Evolutionary conservation across 1,140 invertebrate genomes (phyloP).

Genomic region (Achatina immaculata): DNA sequence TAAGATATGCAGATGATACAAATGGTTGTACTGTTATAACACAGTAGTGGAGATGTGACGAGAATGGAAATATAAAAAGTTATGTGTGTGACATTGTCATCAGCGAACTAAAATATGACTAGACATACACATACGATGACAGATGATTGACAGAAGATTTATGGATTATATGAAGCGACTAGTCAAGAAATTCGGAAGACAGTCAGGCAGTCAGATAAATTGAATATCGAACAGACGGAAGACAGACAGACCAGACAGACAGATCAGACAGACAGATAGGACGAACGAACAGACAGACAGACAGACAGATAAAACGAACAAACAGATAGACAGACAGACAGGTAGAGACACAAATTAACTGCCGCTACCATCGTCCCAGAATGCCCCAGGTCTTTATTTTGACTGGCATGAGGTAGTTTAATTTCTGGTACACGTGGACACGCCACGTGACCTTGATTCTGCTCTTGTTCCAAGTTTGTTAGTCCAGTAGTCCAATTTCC

Average conservation of each 20-base stretch:
- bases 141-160: neutral
- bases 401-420: neutral
- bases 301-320: neutral
- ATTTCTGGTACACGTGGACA: neutral
- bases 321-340: neutral
- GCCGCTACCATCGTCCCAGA: neutral
- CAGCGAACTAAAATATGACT: neutral
- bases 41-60: too few relatives aligned
- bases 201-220: too few relatives aligned
- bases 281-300: neutral
- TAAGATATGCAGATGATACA: too few relatives aligned
- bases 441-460: neutral
- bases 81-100: neutral
- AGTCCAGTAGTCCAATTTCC: neutral
- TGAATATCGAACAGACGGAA: too few relatives aligned
- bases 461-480: neutral
- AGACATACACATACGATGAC: neutral
- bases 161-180: neutral
- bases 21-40: too few relatives aligned
- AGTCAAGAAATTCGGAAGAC: neutral
- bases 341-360: neutral
- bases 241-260: neutral
- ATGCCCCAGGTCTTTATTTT: neutral
- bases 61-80: too few relatives aligned
- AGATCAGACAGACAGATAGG: neutral